A percentile compares a stretch with the other conserved stretches of the same genome.
phyloP scores from a whole-genome alignment of 2,113 vertebrate genomes.

The Calcarius ornatus region DNA sequence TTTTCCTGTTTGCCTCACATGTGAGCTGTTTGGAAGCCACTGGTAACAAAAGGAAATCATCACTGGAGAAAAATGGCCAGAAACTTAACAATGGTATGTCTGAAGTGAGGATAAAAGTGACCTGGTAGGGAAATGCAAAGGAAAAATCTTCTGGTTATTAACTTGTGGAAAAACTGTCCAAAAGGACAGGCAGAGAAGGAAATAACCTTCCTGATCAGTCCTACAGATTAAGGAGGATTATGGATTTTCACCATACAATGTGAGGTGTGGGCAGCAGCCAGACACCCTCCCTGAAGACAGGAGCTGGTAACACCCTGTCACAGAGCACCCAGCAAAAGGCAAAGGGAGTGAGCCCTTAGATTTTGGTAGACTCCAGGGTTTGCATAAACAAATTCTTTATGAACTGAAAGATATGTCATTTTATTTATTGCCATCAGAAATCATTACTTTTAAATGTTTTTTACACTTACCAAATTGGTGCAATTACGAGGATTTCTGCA shows the following conservation, averaged over 20 bases:
- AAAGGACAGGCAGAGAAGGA: background rate
- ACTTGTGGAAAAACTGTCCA: background rate
- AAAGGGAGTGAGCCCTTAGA: background rate
- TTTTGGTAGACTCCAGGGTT: background rate
- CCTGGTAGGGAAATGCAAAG: background rate
- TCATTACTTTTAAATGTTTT: background rate
- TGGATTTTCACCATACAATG: background rate
- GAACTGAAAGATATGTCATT: background rate
- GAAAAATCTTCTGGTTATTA: background rate
- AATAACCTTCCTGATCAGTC: background rate
- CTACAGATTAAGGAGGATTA: background rate
- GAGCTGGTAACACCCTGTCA: rapidly evolving
- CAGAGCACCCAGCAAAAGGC: background rate
- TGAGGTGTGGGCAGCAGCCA: background rate
- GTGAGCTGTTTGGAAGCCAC: background rate
- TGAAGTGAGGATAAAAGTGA: background rate
- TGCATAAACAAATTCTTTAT: background rate
- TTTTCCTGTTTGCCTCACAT: background rate
- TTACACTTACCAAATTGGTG: background rate
- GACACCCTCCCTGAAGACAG: background rate
- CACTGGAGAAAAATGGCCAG: background rate
- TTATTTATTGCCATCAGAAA: background rate
- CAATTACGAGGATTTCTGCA: background rate
- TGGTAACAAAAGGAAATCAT: background rate
- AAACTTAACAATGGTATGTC: background rate